phyloP scores from a whole-genome alignment of 2,888 invertebrate genomes.

The Cephus sareptanus region DNA sequence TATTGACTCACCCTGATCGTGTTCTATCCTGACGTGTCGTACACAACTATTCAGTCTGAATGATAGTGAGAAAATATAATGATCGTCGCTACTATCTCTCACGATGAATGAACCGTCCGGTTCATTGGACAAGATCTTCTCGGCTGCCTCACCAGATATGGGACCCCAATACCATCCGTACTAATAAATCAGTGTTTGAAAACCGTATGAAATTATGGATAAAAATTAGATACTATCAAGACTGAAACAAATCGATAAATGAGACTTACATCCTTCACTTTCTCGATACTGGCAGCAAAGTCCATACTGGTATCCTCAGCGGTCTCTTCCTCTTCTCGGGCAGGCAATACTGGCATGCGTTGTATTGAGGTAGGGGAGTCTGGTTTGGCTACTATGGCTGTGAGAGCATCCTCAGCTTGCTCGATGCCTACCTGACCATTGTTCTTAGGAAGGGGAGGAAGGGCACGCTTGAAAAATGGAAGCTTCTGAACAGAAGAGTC shows the following conservation, averaged over 20 bases:
- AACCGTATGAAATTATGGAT: slow-evolving; percentile 14
- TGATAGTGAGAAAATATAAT: slow-evolving; percentile 93
- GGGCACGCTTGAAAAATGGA: slow-evolving; percentile 74
- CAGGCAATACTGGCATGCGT: slow-evolving; percentile 58
- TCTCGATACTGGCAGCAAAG: slow-evolving; percentile 91
- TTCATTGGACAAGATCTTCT: slow-evolving; percentile 90
- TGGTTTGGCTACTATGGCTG: slow-evolving; percentile 51
- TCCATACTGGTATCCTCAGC: slow-evolving; percentile 75
- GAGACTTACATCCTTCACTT: slow-evolving; percentile 89
- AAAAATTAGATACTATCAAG: slow-evolving; percentile 12
- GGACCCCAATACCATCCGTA: slow-evolving; percentile 98
- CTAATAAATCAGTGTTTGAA: slow-evolving; percentile 65
- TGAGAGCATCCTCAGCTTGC: slow-evolving; percentile 62
- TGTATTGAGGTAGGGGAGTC: slow-evolving; percentile 56
- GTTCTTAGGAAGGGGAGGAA: slow-evolving; percentile 75
- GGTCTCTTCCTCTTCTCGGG: slow-evolving; percentile 66
- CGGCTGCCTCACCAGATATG: slow-evolving; percentile 89
- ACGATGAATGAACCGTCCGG: slow-evolving; percentile 95
- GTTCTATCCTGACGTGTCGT: slow-evolving; percentile 92
- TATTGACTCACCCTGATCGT: slow-evolving; percentile 83
- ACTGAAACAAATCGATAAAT: slow-evolving; percentile 1
- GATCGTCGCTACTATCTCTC: slow-evolving; percentile 93
- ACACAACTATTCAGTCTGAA: slow-evolving; percentile 92
- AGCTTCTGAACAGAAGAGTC: slow-evolving; percentile 65
- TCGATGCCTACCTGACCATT: slow-evolving; percentile 63